A percentile compares a stretch with the other conserved stretches of the same genome.
These are phyloP conservation scores for Andrena bicolor DNA, from an alignment of 2,888 invertebrate species.

Conservation along the genomic window DNA sequence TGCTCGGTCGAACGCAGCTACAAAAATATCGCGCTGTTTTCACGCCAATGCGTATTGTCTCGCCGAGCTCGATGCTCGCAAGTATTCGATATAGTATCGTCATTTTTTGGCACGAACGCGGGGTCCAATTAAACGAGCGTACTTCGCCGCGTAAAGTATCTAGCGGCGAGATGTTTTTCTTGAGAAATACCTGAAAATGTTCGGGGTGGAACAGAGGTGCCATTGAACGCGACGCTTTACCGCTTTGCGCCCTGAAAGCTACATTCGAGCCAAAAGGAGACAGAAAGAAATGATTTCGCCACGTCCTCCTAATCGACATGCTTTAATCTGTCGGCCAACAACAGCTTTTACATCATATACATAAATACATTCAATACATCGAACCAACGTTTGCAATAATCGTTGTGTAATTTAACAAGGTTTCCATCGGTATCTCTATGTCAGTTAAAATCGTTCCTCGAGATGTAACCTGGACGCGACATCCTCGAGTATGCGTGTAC, in stretches of 20 bases:
- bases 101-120: slow-evolving; percentile 48
- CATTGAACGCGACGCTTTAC: slow-evolving; percentile 2
- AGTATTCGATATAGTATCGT: background rate
- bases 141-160: slow-evolving; percentile 37
- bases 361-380: slow-evolving; percentile 76
- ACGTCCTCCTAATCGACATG: slow-evolving; percentile 58
- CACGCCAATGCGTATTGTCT: slow-evolving; percentile 59
- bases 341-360: slow-evolving; percentile 72
- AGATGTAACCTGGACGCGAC: slow-evolving; percentile 60
- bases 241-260: background rate
- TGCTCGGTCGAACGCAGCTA: slow-evolving; percentile 25
- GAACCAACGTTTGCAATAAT: slow-evolving; percentile 66
- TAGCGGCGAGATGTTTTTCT: background rate
- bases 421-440: slow-evolving; percentile 20
- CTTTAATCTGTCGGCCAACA: slow-evolving; percentile 67
- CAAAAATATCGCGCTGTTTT: slow-evolving; percentile 54
- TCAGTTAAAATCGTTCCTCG: slow-evolving; percentile 43
- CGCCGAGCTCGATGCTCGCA: background rate
- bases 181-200: slow-evolving; percentile 17
- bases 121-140: slow-evolving; percentile 40
- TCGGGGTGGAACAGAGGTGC: background rate
- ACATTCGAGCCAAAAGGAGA: background rate
- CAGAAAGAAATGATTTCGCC: background rate
- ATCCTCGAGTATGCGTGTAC: slow-evolving; percentile 12
- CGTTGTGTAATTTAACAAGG: slow-evolving; percentile 58